Evolutionary conservation across 2,113 vertebrate genomes (phyloP).

Genomic region (Larimichthys crocea): DNA sequence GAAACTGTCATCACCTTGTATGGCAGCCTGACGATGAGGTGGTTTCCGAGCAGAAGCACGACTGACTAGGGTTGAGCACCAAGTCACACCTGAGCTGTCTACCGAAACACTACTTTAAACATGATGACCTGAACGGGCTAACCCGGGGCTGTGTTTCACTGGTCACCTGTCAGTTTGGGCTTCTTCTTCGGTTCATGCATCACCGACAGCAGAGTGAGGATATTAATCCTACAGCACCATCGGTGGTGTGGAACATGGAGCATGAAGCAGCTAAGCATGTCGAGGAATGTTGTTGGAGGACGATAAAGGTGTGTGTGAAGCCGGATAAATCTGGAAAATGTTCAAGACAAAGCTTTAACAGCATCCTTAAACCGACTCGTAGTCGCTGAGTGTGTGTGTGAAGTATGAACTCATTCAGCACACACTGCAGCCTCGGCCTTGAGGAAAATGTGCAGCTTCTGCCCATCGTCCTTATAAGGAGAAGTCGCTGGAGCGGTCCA

Average conservation of each 20-base stretch:
- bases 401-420: slow-evolving; percentile 42
- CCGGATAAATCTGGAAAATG: slow-evolving; percentile 3
- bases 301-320: neutral
- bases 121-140: no score
- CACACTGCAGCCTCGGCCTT: slow-evolving; percentile 36
- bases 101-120: no score
- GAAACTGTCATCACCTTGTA: neutral
- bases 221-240: no score
- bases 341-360: neutral
- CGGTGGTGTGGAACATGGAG: neutral
- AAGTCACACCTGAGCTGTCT: no score
- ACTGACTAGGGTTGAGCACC: neutral
- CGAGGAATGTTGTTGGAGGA: no score
- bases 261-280: neutral
- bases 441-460: slow-evolving; percentile 56
- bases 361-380: no score
- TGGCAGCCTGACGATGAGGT: neutral
- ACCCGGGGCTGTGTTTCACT: no score
- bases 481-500: slow-evolving; percentile 41
- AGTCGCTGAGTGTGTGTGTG: neutral
- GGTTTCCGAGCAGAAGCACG: neutral
- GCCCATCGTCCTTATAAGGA: slow-evolving; percentile 78
- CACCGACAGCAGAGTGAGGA: no score
- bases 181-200: no score
- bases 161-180: no score